phyloP scores from a whole-genome alignment of 2,888 invertebrate species.

The Smittia aterrima region DNA sequence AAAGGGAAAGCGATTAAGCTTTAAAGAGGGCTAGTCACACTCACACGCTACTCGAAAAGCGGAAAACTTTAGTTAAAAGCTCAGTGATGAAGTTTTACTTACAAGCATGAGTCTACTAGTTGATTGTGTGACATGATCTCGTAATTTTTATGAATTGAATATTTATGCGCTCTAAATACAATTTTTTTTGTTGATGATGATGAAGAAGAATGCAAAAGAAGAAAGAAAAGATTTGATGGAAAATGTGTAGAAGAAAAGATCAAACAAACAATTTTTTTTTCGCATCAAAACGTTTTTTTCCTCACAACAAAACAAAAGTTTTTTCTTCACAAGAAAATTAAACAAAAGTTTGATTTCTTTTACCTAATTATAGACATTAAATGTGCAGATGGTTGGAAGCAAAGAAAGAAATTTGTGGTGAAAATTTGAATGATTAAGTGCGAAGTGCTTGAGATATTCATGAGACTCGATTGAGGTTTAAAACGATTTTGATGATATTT shows the following conservation, averaged over 20 bases:
- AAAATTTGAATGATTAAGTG: not conserved
- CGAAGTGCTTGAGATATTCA: not conserved
- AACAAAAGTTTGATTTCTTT: not conserved
- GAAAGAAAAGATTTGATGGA: not conserved
- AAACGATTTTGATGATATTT: not conserved
- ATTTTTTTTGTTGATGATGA: not conserved
- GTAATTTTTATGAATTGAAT: slow-evolving; percentile 1
- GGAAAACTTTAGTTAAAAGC: slow-evolving; percentile 24
- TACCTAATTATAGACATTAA: slow-evolving; percentile 1
- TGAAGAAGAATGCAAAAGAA: not conserved
- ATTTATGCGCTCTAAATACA: not conserved
- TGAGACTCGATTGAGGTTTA: not conserved
- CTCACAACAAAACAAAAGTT: not conserved
- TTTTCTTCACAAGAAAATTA: not conserved
- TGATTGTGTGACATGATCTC: slow-evolving; percentile 61
- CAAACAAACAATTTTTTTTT: not conserved
- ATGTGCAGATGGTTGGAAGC: not conserved
- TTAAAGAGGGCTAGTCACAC: not conserved
- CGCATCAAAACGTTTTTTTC: not conserved
- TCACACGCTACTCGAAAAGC: not conserved
- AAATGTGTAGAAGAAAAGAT: not conserved
- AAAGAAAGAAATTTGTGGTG: not conserved
- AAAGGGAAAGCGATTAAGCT: slow-evolving; percentile 1
- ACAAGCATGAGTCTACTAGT: slow-evolving; percentile 65
- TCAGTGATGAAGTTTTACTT: slow-evolving; percentile 52